Evolutionary conservation across 2,797 vertebrate genomes (phyloP).

Genomic region (Megaceryle alcyon): DNA sequence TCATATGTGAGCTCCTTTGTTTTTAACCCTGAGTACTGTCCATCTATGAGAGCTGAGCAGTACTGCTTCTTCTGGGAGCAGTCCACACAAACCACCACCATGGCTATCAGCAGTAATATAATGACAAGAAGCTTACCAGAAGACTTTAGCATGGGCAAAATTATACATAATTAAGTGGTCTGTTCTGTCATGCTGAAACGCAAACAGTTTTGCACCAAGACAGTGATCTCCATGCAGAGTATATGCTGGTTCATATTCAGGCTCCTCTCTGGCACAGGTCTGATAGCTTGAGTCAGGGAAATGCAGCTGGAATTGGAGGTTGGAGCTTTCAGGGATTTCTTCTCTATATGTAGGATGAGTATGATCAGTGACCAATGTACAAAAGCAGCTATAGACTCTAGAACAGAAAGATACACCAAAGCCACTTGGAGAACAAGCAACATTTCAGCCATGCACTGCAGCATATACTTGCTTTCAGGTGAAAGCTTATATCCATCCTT

Average conservation of each 20-base stretch:
- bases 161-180: neutral
- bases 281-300: neutral
- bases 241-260: neutral
- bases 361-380: neutral
- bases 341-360: accelerated
- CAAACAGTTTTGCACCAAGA: neutral
- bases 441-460: neutral
- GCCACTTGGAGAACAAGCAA: neutral
- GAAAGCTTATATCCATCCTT: neutral
- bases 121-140: neutral
- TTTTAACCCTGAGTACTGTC: neutral
- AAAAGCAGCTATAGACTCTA: neutral
- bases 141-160: neutral
- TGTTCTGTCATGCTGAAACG: neutral
- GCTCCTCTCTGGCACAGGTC: neutral
- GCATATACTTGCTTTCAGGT: neutral
- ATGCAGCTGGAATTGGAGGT: neutral
- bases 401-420: neutral
- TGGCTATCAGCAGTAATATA: neutral
- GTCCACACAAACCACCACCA: neutral
- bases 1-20: neutral
- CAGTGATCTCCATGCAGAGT: neutral
- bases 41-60: neutral
- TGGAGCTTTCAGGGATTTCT: neutral
- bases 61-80: neutral